Evolutionary conservation across 1,140 invertebrate species (phyloP), one percentile per base, ranked within the genome.

Genomic region (Pectinophora gossypiella): DNA sequence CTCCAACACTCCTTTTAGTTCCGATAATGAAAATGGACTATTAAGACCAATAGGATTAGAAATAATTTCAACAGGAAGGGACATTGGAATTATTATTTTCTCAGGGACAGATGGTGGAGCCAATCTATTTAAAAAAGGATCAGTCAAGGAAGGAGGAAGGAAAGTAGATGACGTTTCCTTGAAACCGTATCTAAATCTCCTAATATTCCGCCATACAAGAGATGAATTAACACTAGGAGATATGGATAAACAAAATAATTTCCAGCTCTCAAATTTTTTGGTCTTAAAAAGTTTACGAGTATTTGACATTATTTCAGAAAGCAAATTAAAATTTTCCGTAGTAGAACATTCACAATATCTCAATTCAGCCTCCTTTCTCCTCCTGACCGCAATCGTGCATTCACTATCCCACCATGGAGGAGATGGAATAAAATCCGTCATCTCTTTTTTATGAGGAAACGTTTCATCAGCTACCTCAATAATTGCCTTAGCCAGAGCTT

Each of bases 321-420:
- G 38, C 18, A 19, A 15, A 4, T 35, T 7, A 9, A 32, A 52
- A 36, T 52, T 52, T 32, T 44, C 40, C 2, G 44, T 9, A 2
- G 50, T 19, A 22, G 45, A 23, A 6, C 16, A 12, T 2, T 21
- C 0, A 32, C 4, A 6, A 35, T 52, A 52, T 3, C 35, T 18
- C 19, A 35, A 27, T 20, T 52, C 50, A 15, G 40, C 50, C 7
- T 35, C 12, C 19, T 44, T 45, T 9, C 50, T 19, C 15, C n/a
- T 20, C 13, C 22, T 18, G 1, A 52, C 27, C 6, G 40, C 21
- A 10, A 19, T n/a, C 1, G 42, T 35, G 35, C 50, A 52, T 27
- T 44, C n/a, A 19, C 4, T 9, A 19, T 52, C 50, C 50, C 50
- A 52, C 50, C 50, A 52, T 4, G 50, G 50, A 12, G 50, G 50